Evolutionary conservation across 53 echinoderm and acorn worm genomes (phyloP).

Genomic region (Temnopleurus reevesii): DNA sequence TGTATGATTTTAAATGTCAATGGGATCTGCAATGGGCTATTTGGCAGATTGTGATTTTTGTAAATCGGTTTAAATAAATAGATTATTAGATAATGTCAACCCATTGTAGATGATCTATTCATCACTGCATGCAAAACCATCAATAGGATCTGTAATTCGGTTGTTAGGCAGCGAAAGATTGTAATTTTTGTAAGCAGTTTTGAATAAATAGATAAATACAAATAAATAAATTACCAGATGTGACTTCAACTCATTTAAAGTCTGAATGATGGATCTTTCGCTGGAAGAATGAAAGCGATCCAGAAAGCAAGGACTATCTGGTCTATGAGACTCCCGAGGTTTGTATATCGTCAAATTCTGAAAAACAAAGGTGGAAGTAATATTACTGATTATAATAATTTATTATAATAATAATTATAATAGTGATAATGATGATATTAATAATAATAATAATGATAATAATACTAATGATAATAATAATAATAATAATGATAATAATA

Average conservation of each 20-base stretch:
- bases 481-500: background rate
- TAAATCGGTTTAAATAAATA: too few species aligned
- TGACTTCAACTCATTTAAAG: background rate
- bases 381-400: background rate
- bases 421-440: background rate
- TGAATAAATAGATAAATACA: too few species aligned
- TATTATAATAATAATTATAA: background rate
- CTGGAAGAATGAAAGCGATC: background rate
- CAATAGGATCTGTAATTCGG: too few species aligned
- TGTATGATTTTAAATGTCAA: too few species aligned
- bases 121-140: too few species aligned
- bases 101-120: too few species aligned
- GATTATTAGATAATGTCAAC: too few species aligned
- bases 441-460: background rate
- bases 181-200: too few species aligned
- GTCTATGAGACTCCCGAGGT: background rate
- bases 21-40: too few species aligned
- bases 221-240: conserved; percentile 37
- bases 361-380: background rate
- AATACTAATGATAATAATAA: background rate
- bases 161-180: too few species aligned
- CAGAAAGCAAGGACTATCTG: conserved; percentile 8
- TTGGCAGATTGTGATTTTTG: too few species aligned
- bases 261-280: background rate
- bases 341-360: conserved; percentile 23